Conservation (phyloP, 2,888 invertebrate genomes). For the Chirona hameri region DNA sequence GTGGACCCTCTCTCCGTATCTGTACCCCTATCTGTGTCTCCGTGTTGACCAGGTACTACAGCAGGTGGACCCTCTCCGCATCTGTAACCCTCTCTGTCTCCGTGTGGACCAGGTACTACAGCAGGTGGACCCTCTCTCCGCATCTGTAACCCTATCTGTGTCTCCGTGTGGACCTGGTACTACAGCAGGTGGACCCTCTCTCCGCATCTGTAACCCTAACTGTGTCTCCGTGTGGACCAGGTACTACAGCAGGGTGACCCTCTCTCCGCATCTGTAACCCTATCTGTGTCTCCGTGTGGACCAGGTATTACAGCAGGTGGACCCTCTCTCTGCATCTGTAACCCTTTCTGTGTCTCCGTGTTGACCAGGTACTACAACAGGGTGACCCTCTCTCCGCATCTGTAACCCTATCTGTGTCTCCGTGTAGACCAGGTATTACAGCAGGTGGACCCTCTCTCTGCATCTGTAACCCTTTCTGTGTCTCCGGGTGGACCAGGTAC, state of each 20-base stretch:
- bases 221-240: conserved; percentile 47
- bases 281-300: background rate
- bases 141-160: too few species aligned
- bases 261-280: too few species aligned
- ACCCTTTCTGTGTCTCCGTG: background rate
- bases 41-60: conserved; percentile 63
- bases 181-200: conserved; percentile 81
- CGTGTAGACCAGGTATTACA: conserved; percentile 63
- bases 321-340: too few species aligned
- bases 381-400: too few species aligned
- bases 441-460: too few species aligned
- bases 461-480: too few species aligned
- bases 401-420: background rate
- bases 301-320: conserved; percentile 75
- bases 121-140: too few species aligned
- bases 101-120: conserved; percentile 63
- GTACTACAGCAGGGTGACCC: conserved; percentile 79
- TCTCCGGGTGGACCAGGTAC: conserved; percentile 53
- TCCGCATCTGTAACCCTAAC: too few species aligned
- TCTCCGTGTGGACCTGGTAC: conserved; percentile 53
- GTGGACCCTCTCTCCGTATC: too few species aligned
- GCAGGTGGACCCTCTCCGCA: conserved; percentile 65
- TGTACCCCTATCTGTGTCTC: background rate
- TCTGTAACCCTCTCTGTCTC: background rate
- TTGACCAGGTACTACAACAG: conserved; percentile 69